phyloP scores from a whole-genome alignment of 2,888 invertebrate genomes.

The Orthosia cruda region DNA sequence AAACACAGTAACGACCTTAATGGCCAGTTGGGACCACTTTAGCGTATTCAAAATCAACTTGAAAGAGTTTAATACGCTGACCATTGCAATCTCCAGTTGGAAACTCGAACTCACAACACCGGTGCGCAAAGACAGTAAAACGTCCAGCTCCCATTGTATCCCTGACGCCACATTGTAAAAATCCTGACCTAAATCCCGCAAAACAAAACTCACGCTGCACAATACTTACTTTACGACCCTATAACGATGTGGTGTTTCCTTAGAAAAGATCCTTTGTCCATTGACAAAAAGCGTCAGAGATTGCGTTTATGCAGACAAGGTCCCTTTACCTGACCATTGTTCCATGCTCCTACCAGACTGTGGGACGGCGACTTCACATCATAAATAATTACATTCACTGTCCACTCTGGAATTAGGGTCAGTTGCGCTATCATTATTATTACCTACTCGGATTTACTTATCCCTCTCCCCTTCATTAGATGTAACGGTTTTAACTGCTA shows the following conservation, averaged over 20 bases:
- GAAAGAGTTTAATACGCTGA: constrained; percentile 57
- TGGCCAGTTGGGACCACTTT: constrained; percentile 56
- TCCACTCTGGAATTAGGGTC: constrained; percentile 89
- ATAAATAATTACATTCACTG: constrained; percentile 90
- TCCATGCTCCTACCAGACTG: constrained; percentile 89
- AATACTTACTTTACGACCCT: constrained; percentile 90
- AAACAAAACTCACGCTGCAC: constrained; percentile 89
- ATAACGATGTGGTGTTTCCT: constrained; percentile 91
- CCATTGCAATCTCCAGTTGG: constrained; percentile 57
- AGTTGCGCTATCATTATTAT: constrained; percentile 89
- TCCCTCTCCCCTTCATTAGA: constrained; percentile 91
- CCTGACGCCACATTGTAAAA: constrained; percentile 90
- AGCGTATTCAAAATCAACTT: constrained; percentile 63
- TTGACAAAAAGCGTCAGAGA: constrained; percentile 90
- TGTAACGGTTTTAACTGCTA: constrained; percentile 91
- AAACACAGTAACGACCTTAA: constrained; percentile 60
- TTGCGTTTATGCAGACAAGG: constrained; percentile 89
- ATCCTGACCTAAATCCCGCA: constrained; percentile 90
- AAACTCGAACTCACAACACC: constrained; percentile 70
- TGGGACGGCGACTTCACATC: constrained; percentile 87
- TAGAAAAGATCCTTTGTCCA: constrained; percentile 91
- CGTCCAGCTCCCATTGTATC: constrained; percentile 82
- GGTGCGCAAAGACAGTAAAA: constrained; percentile 79
- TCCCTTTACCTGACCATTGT: constrained; percentile 90
- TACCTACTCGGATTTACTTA: constrained; percentile 86